Conservation (phyloP, 2,888 invertebrate species). For the Tachina grossa region DNA sequence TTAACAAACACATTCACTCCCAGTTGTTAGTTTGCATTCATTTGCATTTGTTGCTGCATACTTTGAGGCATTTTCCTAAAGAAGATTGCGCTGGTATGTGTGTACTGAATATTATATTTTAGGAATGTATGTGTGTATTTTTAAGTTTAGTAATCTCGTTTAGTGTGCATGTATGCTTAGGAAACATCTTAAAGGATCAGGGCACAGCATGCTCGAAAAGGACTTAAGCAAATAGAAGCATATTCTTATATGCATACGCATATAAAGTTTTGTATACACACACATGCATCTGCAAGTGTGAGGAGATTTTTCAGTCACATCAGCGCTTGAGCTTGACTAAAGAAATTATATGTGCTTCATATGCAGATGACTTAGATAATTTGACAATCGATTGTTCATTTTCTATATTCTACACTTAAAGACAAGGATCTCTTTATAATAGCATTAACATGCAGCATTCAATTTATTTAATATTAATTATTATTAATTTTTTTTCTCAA, state of each 20-base stretch:
- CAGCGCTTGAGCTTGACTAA: not conserved
- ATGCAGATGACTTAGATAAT: too few relatives aligned
- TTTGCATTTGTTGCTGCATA: slow-evolving; percentile 41
- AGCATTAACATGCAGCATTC: too few relatives aligned
- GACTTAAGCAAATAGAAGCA: slow-evolving; percentile 36
- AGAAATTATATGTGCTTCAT: too few relatives aligned
- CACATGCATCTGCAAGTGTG: not conserved
- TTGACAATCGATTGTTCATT: too few relatives aligned
- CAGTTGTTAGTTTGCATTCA: slow-evolving; percentile 38
- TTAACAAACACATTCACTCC: slow-evolving; percentile 33
- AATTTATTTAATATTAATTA: too few relatives aligned
- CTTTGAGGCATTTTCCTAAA: slow-evolving; percentile 52
- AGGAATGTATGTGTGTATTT: slow-evolving; percentile 11
- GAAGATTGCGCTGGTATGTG: slow-evolving; percentile 58
- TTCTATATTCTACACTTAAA: too few relatives aligned
- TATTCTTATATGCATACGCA: not conserved
- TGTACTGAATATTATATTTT: not conserved
- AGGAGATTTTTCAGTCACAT: not conserved
- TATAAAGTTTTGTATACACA: not conserved
- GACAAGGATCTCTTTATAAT: too few relatives aligned
- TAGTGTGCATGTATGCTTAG: slow-evolving; percentile 46
- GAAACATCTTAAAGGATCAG: slow-evolving; percentile 59
- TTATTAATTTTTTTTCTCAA: not conserved
- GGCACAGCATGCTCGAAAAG: slow-evolving; percentile 18
- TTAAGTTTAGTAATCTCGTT: slow-evolving; percentile 25